A percentile compares a stretch with the other conserved stretches of the same genome.
Evolutionary conservation across 1,140 invertebrate genomes (phyloP).

Genomic region (Scaptomyza graminum): DNA sequence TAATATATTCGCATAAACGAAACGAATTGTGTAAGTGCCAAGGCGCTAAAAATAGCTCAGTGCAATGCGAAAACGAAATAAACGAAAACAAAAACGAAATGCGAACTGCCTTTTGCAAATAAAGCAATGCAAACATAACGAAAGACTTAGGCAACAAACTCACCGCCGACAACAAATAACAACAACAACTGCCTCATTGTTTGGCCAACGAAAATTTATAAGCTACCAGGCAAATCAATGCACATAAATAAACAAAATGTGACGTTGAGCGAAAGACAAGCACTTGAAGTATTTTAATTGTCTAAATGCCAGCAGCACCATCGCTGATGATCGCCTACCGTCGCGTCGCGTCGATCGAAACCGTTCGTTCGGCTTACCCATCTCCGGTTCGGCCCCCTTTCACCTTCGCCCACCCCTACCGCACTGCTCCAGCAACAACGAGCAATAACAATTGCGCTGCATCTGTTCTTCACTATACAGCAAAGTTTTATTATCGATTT

Average conservation of each 20-base stretch:
- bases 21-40: conserved; percentile 73
- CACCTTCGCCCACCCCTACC: too few species aligned
- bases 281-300: conserved; percentile 83
- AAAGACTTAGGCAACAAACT: conserved; percentile 71
- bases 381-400: conserved; percentile 1
- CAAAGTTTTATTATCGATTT: not conserved
- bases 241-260: conserved; percentile 82
- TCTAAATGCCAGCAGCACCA: conserved; percentile 67
- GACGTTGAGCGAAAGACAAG: conserved; percentile 81
- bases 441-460: conserved; percentile 33
- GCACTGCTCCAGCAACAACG: conserved; percentile 2
- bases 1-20: conserved; percentile 55
- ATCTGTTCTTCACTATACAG: conserved; percentile 4
- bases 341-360: too few species aligned
- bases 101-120: conserved; percentile 49
- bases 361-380: conserved; percentile 2
- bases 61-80: conserved; percentile 30
- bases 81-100: not conserved
- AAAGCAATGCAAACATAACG: conserved; percentile 62
- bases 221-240: conserved; percentile 78
- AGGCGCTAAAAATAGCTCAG: conserved; percentile 64
- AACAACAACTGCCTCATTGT: conserved; percentile 59
- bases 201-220: conserved; percentile 71
- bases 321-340: conserved; percentile 60
- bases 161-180: conserved; percentile 18